Conservation (phyloP, 2,113 vertebrate species). For the Bubo blakistoni region DNA sequence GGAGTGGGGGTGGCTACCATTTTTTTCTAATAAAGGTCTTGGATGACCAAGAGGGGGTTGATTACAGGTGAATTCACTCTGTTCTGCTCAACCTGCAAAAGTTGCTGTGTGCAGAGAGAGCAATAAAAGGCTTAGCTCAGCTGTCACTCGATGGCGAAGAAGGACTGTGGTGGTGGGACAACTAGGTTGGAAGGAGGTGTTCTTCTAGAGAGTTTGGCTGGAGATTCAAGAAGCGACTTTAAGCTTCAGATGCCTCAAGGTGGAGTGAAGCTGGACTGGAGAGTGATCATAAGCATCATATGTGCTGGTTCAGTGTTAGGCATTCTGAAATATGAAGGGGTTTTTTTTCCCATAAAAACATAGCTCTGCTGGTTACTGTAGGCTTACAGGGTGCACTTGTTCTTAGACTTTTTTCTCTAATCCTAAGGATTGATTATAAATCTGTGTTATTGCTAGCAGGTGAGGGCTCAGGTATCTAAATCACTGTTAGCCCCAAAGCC, state of each 20-base stretch:
- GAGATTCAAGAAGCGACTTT: neutral
- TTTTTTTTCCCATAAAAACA: neutral
- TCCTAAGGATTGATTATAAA: neutral
- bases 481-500: neutral
- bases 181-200: neutral
- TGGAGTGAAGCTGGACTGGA: neutral
- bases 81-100: neutral
- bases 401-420: neutral
- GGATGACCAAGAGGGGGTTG: neutral
- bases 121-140: neutral
- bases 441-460: neutral
- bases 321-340: neutral
- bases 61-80: neutral
- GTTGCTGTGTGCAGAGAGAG: neutral
- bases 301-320: rapidly evolving
- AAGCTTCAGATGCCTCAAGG: neutral
- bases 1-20: neutral
- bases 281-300: neutral
- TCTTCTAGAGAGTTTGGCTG: neutral
- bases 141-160: neutral
- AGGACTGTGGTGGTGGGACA: neutral
- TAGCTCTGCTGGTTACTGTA: neutral
- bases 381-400: neutral
- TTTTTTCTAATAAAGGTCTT: neutral
- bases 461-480: neutral